These are phyloP conservation scores for Pterocles gutturalis DNA, from an alignment of 2,113 vertebrate genomes.

Conservation along the genomic window DNA sequence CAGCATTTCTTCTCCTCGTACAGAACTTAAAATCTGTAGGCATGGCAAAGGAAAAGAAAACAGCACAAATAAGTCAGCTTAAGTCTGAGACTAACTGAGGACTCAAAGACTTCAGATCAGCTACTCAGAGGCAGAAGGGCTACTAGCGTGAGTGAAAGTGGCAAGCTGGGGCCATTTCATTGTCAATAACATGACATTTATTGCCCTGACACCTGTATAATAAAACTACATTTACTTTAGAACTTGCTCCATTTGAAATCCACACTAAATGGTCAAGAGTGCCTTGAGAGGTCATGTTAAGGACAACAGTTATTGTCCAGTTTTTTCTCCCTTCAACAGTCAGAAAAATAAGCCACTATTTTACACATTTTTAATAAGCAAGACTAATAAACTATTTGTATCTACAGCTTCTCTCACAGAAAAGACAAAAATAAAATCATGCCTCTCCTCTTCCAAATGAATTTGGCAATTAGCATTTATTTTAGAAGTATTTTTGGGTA, in stretches of 20 bases:
- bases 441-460: neutral
- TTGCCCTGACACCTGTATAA: neutral
- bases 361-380: neutral
- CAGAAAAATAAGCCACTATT: constrained; percentile 5
- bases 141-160: neutral
- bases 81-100: constrained; percentile 19
- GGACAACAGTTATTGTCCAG: neutral
- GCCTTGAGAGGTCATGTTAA: neutral
- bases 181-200: neutral
- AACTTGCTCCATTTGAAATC: neutral
- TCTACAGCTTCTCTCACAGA: neutral
- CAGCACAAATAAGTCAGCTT: neutral
- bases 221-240: constrained; percentile 30
- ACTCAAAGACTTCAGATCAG: constrained; percentile 10
- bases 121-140: neutral
- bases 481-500: neutral
- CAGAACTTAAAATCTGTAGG: neutral
- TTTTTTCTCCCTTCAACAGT: neutral
- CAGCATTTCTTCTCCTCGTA: neutral
- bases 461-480: constrained; percentile 8
- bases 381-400: constrained; percentile 19
- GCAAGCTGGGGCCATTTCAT: neutral
- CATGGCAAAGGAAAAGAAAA: constrained; percentile 26
- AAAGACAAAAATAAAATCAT: constrained; percentile 20
- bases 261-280: neutral